Evolutionary conservation across 2,113 vertebrate genomes (phyloP), one percentile per base, ranked within the genome.

Genomic region (Phaethon lepturus): DNA sequence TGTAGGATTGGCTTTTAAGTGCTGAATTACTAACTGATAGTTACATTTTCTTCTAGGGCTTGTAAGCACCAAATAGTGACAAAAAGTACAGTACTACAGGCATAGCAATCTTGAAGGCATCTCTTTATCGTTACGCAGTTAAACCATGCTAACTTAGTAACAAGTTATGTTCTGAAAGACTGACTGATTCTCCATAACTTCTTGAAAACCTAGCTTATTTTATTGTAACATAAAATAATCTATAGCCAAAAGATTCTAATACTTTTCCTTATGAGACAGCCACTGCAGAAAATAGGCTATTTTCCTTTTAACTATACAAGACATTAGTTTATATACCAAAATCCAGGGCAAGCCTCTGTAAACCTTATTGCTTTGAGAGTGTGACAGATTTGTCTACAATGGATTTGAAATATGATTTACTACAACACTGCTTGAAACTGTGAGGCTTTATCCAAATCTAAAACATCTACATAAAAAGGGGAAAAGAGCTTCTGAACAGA

Each of bases 381-480:
- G 23, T 92, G 90, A 96, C 85, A 86, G 67, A 44, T 97, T 84
- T 95, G 66, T 73, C 71, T 95, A 95, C 52, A 96, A 93, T 38
- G 52, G 96, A 97, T 95, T 92, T 97, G 81, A 98, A 98, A 96
- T 91, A 96, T 6, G 52, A 93, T 95, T 98, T 97, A 83, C 20
- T 77, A 96, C 92, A 97, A 94, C 47, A 42, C 31, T 88, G 68
- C 91, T 80, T 96, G 68, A 96, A 97, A 97, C 71, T 75, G 40
- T 78, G 91, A 96, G 50, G 87, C 38, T 92, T 96, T 95, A 97
- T 93, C 88, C 79, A 97, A 97, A 97, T 96, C 89, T 97, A 89
- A 97, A 97, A 76, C 88, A 95, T 97, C 90, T 97, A 95, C n/a
- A 67, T 83, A 96, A 96, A 91, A 96, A 89, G 67, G 31, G 40